Evolutionary conservation across 2,113 vertebrate species (phyloP).

Genomic region (Nyctereutes procyonoides): DNA sequence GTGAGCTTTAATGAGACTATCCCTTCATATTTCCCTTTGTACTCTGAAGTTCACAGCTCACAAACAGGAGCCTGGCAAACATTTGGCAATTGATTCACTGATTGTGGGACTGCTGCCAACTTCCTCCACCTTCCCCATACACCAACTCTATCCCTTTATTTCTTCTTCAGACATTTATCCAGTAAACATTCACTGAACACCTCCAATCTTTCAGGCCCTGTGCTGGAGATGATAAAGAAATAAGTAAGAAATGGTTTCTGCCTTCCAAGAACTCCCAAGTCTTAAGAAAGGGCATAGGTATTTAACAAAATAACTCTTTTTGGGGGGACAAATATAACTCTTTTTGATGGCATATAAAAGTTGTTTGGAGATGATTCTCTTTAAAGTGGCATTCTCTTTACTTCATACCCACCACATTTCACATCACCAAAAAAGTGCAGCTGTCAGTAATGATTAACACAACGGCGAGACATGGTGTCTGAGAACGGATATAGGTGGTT

Average conservation of each 20-base stretch:
- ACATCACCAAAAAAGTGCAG: slow-evolving; percentile 46
- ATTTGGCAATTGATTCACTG: background rate
- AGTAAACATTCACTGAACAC: background rate
- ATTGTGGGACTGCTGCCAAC: background rate
- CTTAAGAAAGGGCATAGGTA: background rate
- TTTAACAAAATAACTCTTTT: background rate
- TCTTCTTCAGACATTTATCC: background rate
- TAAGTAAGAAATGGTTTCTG: background rate
- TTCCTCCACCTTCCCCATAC: background rate
- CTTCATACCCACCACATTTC: background rate
- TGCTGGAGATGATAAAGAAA: background rate
- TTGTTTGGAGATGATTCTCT: background rate
- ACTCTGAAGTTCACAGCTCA: background rate
- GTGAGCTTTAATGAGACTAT: background rate
- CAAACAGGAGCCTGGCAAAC: background rate
- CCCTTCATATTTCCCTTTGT: background rate
- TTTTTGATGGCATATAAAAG: background rate
- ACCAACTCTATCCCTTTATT: background rate
- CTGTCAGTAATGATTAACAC: slow-evolving; percentile 66
- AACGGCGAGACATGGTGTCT: slow-evolving; percentile 47
- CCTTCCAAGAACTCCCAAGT: background rate
- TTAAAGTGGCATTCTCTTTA: slow-evolving; percentile 48
- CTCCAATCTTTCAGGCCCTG: background rate
- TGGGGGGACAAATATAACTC: background rate
- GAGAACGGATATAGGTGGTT: slow-evolving; percentile 75